These are phyloP conservation scores for Campylomormyrus tamandua DNA, from an alignment of 2,113 vertebrate genomes.

Conservation along the genomic window DNA sequence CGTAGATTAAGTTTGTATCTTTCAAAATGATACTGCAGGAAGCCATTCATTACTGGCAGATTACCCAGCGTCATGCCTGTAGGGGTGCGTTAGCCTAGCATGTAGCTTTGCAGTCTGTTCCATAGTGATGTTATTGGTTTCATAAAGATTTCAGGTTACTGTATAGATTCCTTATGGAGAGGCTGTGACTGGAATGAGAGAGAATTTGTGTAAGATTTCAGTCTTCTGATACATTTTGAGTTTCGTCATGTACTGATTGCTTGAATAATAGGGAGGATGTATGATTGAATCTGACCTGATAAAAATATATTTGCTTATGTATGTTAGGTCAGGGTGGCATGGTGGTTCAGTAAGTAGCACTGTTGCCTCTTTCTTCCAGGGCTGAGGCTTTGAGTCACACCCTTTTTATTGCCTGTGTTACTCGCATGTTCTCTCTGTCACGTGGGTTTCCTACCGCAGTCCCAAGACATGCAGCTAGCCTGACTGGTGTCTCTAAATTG, in stretches of 20 bases:
- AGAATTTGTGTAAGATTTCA: neutral
- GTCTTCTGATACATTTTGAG: neutral
- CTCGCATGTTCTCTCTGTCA: neutral
- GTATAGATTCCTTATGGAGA: neutral
- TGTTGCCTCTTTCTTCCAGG: neutral
- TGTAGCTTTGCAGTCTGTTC: neutral
- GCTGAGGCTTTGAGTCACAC: neutral
- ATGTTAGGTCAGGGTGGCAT: neutral
- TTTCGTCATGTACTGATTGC: neutral
- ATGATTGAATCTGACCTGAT: neutral
- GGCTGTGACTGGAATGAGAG: neutral
- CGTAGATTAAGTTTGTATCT: neutral
- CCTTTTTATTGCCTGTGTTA: neutral
- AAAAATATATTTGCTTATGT: neutral
- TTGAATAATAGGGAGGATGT: neutral
- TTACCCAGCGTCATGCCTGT: neutral
- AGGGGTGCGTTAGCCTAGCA: neutral
- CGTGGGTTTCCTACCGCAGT: neutral
- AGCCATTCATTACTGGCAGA: neutral
- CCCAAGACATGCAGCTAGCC: neutral
- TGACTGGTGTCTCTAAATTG: neutral
- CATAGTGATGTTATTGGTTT: neutral
- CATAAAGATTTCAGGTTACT: neutral
- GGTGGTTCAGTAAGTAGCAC: neutral
- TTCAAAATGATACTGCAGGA: neutral